Base-by-base conservation (phyloP, 2,888 invertebrate species). In the Drosophila neutralis region DNA sequence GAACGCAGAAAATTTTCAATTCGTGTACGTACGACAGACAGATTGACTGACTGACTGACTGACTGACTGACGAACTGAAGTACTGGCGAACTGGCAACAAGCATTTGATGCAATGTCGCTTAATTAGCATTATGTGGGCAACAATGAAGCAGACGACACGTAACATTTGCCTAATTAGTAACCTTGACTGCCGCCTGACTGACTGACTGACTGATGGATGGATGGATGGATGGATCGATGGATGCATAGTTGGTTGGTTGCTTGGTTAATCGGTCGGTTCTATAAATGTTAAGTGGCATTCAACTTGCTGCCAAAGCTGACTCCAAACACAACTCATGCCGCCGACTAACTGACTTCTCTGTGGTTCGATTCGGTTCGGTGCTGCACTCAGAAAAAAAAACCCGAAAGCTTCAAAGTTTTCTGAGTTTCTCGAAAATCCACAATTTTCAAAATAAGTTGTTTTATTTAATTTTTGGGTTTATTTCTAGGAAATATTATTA, bases 21-120 rank as follows among this genome's bases (percentile, higher is more conserved):
- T 60, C 60, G 36, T 60, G 60, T 60, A 36, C 24, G 15, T 45
- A 36, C 48, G 52, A 15, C 42, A 21, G 7, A 21, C 21, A 11
- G 42, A 21, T 21, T 21, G 13, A 6, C 11, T 21, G 42, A 21
- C 13, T 13, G 21, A 35, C 15, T 8, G 31, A 56, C 35, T 24
- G 21, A 27, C 27, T 54, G 56, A 38, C 29, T 52, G 52, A 45
- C 48, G 42, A 57, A 56, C 56, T 31, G 53, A 51, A 6, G 21
- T 3, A 35, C 21, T 24, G 51, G 31, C 53, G 33, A 58, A 52
- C 65, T 61, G 38, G 48, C 62, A 56, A 58, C 52, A 64, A 69
- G 69, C 70, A 83, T 79, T 83, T 76, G 80, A 81, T 83, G 82
- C 82, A 86, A 78, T 66, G 83, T 78, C 87, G 87, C 84, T 87